Evolutionary conservation across 2,888 invertebrate species (phyloP), one percentile per base, ranked within the genome.

Genomic region (Scaeva pyrastri): DNA sequence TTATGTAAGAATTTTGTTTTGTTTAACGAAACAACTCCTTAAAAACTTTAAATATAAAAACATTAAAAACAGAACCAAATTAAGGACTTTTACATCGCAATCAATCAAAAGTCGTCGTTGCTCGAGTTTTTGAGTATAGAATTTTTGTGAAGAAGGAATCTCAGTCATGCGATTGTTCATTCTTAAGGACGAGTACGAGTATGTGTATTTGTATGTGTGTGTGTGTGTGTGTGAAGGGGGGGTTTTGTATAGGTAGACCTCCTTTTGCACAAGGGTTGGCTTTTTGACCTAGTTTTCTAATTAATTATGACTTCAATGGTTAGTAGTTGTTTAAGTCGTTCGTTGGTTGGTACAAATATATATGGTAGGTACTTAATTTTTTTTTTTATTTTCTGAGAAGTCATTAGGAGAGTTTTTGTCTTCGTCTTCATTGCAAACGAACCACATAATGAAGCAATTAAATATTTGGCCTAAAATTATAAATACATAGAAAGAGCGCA

Each of bases 281-380:
- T 48, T 43, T 64, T 66, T 73, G 77, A 72, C 82, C 82, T 43
- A 77, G 26, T 73, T 82, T 60, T 68, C 19, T 82, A 77, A 82
- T 82, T 82, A 82, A 82, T 77, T 82, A 68, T 68, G 48, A 68
- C 50, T 68, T 68, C 31, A 48, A 68, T 68, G 52, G 68, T 68
- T 52, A 7, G 48, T 21, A 31, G n/a, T 21, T 21, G n/a, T 52
- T 50, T 11, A 19, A 19, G 12, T 12, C 1, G 21, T 19, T 50
- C 4, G 50, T 21, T 50, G 12, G 50, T 50, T 11, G 19, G 19
- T 50, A 19, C 0, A 4, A n/a, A 16, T 45, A 45, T 45, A 45
- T 6, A 12, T 56, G 12, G 11, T 12, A 19, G 12, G 6, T 19
- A 66, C 50, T 66, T 31, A 39, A 31, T 7, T 7, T 48, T 36